phyloP scores from a whole-genome alignment of 2,888 invertebrate species.

The Cheilosia impressa region DNA sequence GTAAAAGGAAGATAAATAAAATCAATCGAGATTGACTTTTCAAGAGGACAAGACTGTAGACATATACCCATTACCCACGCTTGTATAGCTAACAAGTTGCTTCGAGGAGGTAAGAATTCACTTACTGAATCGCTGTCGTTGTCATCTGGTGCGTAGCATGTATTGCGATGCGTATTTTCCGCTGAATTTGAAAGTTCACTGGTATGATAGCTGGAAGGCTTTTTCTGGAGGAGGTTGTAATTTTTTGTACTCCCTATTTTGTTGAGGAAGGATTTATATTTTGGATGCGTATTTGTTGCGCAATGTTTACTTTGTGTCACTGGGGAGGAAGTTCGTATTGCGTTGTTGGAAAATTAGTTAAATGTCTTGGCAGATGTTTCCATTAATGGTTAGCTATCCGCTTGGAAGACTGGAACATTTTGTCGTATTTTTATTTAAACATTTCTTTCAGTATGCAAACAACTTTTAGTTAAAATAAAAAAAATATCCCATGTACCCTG shows the following conservation, averaged over 20 bases:
- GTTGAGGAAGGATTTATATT: not conserved
- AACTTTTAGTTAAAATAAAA: no score
- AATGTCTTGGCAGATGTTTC: no score
- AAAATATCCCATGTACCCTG: no score
- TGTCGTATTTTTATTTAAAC: no score
- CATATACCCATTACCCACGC: slow-evolving; percentile 3
- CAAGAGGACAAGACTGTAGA: slow-evolving; percentile 22
- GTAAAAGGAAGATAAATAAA: slow-evolving; percentile 62
- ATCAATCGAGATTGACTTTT: slow-evolving; percentile 64
- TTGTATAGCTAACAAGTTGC: slow-evolving; percentile 31
- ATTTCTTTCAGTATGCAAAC: no score
- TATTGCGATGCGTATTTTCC: not conserved
- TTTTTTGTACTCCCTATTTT: not conserved
- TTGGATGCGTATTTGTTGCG: no score
- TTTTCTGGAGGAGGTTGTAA: not conserved
- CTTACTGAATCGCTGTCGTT: not conserved
- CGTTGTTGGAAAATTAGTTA: no score
- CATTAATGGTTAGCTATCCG: no score
- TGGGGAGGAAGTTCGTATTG: no score
- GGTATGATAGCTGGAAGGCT: not conserved
- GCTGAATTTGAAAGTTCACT: not conserved
- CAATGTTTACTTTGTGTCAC: no score
- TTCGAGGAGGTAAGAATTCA: not conserved
- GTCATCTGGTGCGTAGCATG: not conserved
- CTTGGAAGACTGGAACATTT: no score